Percentiles rank a stretch among this genome's conserved stretches.
phyloP scores from a whole-genome alignment of 2,888 invertebrate genomes.

The Seira ritae region DNA sequence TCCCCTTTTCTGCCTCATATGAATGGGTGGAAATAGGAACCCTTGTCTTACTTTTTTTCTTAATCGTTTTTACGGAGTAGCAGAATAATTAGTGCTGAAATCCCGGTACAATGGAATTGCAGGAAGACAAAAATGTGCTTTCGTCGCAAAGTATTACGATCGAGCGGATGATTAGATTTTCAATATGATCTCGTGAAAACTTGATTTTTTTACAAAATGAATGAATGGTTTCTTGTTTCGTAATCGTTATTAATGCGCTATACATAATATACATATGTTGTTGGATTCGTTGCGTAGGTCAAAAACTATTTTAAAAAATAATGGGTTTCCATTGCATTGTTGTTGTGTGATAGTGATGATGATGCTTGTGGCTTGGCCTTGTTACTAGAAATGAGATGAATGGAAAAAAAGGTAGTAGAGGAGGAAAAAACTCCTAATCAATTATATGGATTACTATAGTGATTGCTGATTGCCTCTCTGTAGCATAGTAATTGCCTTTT shows the following conservation, averaged over 20 bases:
- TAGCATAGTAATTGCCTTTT: no score
- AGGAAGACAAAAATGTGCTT: no score
- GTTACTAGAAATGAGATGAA: not conserved
- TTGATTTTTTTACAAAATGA: no score
- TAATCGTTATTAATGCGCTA: no score
- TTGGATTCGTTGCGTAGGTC: not conserved
- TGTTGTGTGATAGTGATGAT: not conserved
- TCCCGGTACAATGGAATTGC: no score
- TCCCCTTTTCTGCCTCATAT: not conserved
- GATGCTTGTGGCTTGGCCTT: no score
- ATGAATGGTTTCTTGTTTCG: no score
- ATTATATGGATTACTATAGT: not conserved
- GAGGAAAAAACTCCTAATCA: constrained; percentile 11
- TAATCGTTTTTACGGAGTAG: no score
- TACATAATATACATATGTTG: no score
- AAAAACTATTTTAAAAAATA: constrained; percentile 8
- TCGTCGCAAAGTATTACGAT: not conserved
- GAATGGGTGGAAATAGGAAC: constrained; percentile 13
- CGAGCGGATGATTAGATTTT: not conserved
- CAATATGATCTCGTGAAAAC: no score
- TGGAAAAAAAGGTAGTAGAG: not conserved
- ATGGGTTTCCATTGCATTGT: not conserved
- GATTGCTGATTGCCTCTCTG: no score
- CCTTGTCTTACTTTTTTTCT: not conserved
- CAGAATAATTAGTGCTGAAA: no score